Base-by-base conservation (phyloP, 2,888 invertebrate genomes). In the Cactoblastis cactorum region DNA sequence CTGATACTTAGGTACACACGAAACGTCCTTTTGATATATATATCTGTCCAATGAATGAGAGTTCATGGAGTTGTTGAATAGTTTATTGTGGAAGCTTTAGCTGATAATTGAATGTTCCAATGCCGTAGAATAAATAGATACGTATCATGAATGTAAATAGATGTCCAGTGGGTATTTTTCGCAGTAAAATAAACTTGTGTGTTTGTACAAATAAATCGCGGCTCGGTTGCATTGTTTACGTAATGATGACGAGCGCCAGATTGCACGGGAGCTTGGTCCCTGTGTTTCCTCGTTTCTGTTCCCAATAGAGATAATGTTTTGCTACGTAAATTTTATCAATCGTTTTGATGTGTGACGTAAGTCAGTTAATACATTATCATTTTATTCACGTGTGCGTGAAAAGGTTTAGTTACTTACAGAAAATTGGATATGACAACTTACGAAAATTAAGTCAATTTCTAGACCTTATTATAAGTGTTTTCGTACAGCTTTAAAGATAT, bases 111-210 rank as follows among this genome's bases (percentile, higher is more conserved):
- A 12, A 39, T 8, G 39, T 43, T 24, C 28, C 24, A 24, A 15
- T 28, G 14, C 14, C 18, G 18, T 39, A 39, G 39, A 24, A 24
- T n/a, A n/a, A n/a, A n/a, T n/a, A n/a, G n/a, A 22, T 41, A 43
- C 24, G 41, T 15, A 28, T 28, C 12, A 14, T 41, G 18, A 18
- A 41, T 43, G 43, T 43, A 43, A 43, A 43, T 37, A 37, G 17
- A 8, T 28, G 24, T 28, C 24, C 11, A 28, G 28, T 28, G 9
- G 43, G 1, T 43, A 17, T 15, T 15, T 28, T 43, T 43, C 28
- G 15, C 28, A 32, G 43, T 28, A 43, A 32, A 43, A 43, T 39
- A 6, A 37, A 12, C 19, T 15, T 14, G 43, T 3, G 28, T 28
- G 15, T 11, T 17, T 5, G 11, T 43, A 17, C 28, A 28, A 28